Conservation (phyloP, 2,113 vertebrate species). For the Bambusicola thoracicus region DNA sequence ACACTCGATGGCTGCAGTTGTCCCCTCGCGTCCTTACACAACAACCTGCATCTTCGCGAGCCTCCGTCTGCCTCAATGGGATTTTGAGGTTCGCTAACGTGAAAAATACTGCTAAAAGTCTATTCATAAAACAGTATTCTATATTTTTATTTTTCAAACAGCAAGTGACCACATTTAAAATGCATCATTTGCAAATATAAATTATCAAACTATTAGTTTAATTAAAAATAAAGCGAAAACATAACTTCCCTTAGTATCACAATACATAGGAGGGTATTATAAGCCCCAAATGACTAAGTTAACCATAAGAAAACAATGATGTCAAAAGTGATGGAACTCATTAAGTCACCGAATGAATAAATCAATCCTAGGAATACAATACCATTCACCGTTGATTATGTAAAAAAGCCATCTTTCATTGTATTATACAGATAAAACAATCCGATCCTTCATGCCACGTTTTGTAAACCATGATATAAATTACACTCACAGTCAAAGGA, state of each 20-base stretch:
- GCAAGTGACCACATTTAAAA: conserved; percentile 82
- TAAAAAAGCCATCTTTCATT: conserved; percentile 51
- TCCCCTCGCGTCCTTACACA: conserved; percentile 39
- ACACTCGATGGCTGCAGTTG: conserved; percentile 5
- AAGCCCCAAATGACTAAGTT: conserved; percentile 73
- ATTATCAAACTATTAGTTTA: conserved; percentile 78
- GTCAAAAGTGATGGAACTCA: conserved; percentile 71
- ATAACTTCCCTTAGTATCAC: conserved; percentile 77
- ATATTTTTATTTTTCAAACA: conserved; percentile 81
- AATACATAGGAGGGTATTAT: conserved; percentile 77
- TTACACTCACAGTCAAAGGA: conserved; percentile 77
- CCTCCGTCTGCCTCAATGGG: conserved; percentile 17
- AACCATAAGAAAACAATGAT: conserved; percentile 71
- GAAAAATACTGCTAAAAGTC: conserved; percentile 77
- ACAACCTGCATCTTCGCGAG: not conserved
- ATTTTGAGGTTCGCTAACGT: conserved; percentile 30
- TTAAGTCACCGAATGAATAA: conserved; percentile 71
- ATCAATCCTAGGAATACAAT: conserved; percentile 69
- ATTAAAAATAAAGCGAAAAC: conserved; percentile 80
- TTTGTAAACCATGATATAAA: conserved; percentile 73
- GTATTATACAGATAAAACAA: conserved; percentile 73
- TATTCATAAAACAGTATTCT: conserved; percentile 80
- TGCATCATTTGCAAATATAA: conserved; percentile 83
- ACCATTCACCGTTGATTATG: conserved; percentile 62
- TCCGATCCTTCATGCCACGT: conserved; percentile 71